Evolutionary conservation across 2,113 vertebrate species (phyloP), one percentile per base, ranked within the genome.

Genomic region (Etheostoma cragini): DNA sequence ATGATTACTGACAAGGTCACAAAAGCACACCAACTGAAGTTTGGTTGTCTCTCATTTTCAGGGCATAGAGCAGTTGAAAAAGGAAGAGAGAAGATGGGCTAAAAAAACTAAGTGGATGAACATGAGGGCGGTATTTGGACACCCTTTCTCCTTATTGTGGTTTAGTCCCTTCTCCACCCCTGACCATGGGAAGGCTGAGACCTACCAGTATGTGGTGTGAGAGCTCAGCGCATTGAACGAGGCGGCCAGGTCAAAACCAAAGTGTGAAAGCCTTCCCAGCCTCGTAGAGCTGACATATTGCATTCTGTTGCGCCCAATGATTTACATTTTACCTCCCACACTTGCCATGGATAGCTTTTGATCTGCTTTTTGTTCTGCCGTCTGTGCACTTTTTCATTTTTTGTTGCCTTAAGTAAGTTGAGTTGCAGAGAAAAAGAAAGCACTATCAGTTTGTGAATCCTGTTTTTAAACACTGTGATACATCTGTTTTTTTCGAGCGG

Each of bases 61-160:
- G 98, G 98, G 98, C 92, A 99, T 99, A 98, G 98, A 99, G 94
- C 98, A 99, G 91, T 98, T 99, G 98, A 99, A 99, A 98, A 99
- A 99, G 96, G 98, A 99, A 98, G 98, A 99, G 98, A 97, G 97
- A 98, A 98, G 98, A 99, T 99, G 98, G 98, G 96, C 97, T 96
- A 99, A 99, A 99, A 99, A 99, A 98, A 99, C 97, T 96, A 99
- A 98, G 93, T 99, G 98, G 98, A 99, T 99, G 98, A 99, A 99
- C 97, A 96, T 98, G 97, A 98, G 98, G 96, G 98, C 97, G 88
- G 97, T 99, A 85, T 99, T 99, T 85, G 98, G 98, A 97, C 98
- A 99, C 95, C 97, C 97, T 89, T 99, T 98, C 95, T 99, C 98
- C 95, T 94, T 99, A 94, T 96, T 97, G 94, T 99, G 98, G 98